Evolutionary conservation across 1,140 invertebrate genomes (phyloP).

Genomic region (Sitobion miscanthi): DNA sequence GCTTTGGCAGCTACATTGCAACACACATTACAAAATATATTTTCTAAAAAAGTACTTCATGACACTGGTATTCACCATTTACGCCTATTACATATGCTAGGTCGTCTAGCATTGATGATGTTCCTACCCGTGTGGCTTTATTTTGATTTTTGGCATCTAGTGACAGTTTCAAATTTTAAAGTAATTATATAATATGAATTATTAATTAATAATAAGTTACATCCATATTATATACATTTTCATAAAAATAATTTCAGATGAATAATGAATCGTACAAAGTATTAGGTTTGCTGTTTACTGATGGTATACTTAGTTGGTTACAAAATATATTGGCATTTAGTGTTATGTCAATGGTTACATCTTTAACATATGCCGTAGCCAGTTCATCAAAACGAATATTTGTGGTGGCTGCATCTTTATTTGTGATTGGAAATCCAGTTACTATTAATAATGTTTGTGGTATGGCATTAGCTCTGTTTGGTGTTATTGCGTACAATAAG

Average conservation of each 20-base stretch:
- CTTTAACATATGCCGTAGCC: slow-evolving; percentile 93
- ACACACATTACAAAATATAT: slow-evolving; percentile 93
- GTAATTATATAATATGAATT: slow-evolving; percentile 14
- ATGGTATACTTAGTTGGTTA: slow-evolving; percentile 90
- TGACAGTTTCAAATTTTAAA: slow-evolving; percentile 67
- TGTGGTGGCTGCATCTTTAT: slow-evolving; percentile 87
- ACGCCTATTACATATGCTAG: slow-evolving; percentile 81
- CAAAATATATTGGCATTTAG: slow-evolving; percentile 96
- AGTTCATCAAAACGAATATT: slow-evolving; percentile 95
- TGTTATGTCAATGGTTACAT: slow-evolving; percentile 85
- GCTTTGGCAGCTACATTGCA: slow-evolving; percentile 89
- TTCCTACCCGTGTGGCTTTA: slow-evolving; percentile 89
- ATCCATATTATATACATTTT: slow-evolving; percentile 4
- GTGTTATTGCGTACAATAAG: slow-evolving; percentile 90
- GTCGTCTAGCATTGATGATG: slow-evolving; percentile 78
- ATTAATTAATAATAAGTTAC: neutral
- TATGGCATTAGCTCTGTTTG: slow-evolving; percentile 88
- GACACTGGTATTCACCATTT: slow-evolving; percentile 90
- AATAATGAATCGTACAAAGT: slow-evolving; percentile 64
- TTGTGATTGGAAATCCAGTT: slow-evolving; percentile 91
- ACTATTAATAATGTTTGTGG: slow-evolving; percentile 86
- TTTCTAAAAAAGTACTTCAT: slow-evolving; percentile 91
- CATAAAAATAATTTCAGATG: slow-evolving; percentile 57
- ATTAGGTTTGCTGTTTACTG: slow-evolving; percentile 74
- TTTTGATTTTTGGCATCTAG: slow-evolving; percentile 73